Percentiles rank a stretch among this genome's conserved stretches.
Conservation (phyloP, 2,888 invertebrate genomes). For the Temnothorax unifasciatus region DNA sequence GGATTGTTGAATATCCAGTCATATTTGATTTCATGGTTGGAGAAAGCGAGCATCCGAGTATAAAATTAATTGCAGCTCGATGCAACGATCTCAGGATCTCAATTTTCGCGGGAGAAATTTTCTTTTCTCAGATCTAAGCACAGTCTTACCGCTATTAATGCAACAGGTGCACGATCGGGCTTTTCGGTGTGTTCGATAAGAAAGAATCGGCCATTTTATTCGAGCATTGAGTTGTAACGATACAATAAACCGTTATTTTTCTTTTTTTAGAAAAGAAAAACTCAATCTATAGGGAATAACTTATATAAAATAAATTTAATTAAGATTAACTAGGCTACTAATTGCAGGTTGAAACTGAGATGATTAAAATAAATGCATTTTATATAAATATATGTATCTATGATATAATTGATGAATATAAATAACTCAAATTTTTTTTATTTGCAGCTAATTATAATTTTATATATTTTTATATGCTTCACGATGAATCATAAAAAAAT, state of each 20-base stretch:
- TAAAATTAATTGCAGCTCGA: conserved; percentile 47
- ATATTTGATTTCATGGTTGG: neutral
- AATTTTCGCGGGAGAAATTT: conserved; percentile 45
- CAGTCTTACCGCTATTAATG: conserved; percentile 44
- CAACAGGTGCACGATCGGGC: conserved; percentile 49
- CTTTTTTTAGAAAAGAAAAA: conserved; percentile 1
- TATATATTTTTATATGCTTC: neutral
- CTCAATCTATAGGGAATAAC: neutral
- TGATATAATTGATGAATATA: neutral
- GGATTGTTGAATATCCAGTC: neutral
- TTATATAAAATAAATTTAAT: neutral
- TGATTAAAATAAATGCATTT: neutral
- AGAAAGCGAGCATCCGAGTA: conserved; percentile 36
- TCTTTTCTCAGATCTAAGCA: conserved; percentile 43
- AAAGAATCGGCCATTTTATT: conserved; percentile 19
- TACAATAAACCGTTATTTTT: neutral
- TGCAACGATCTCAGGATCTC: conserved; percentile 22
- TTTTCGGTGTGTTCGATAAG: neutral
- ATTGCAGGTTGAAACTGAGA: neutral
- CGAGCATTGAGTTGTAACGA: neutral
- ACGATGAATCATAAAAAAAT: neutral
- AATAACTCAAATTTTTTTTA: neutral
- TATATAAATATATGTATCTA: neutral
- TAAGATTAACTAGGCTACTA: neutral
- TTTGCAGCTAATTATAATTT: neutral